Conservation (phyloP, 1,140 invertebrate genomes). For the Listronotus bonariensis region DNA sequence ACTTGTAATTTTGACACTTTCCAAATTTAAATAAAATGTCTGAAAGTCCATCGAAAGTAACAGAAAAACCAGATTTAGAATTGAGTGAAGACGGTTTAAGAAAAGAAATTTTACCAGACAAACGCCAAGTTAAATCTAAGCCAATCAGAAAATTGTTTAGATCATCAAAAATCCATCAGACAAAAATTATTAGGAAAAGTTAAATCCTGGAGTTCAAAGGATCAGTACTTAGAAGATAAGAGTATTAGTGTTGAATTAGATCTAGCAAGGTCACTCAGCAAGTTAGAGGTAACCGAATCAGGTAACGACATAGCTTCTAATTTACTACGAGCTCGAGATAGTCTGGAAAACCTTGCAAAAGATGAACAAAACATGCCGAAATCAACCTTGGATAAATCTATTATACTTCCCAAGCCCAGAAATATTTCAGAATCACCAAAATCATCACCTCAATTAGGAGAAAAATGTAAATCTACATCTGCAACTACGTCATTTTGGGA, state of each 20-base stretch:
- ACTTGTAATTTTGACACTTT: too few species aligned
- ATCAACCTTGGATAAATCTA: conserved; percentile 19
- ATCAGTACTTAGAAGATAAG: conserved; percentile 26
- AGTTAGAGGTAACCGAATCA: conserved; percentile 28
- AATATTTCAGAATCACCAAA: conserved; percentile 38
- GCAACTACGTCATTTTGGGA: conserved; percentile 39
- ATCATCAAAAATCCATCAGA: conserved; percentile 25
- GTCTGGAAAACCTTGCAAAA: conserved; percentile 39
- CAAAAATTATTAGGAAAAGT: conserved; percentile 35
- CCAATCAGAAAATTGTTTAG: conserved; percentile 38
- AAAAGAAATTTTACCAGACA: too few species aligned
- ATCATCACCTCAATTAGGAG: conserved; percentile 38
- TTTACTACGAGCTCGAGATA: conserved; percentile 38
- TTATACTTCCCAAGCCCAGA: conserved; percentile 16
- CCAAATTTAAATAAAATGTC: too few species aligned
- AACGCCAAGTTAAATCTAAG: conserved; percentile 22
- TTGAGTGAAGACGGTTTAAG: too few species aligned
- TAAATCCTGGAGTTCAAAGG: conserved; percentile 40
- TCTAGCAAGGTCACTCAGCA: conserved; percentile 19
- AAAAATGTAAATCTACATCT: conserved; percentile 27
- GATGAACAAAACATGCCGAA: conserved; percentile 31
- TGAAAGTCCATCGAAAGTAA: too few species aligned
- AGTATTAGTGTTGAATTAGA: conserved; percentile 18
- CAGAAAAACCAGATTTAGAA: too few species aligned
- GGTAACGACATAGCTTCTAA: conserved; percentile 30